Conservation (phyloP, 2,113 vertebrate species). For the Aspidoscelis tigris region DNA sequence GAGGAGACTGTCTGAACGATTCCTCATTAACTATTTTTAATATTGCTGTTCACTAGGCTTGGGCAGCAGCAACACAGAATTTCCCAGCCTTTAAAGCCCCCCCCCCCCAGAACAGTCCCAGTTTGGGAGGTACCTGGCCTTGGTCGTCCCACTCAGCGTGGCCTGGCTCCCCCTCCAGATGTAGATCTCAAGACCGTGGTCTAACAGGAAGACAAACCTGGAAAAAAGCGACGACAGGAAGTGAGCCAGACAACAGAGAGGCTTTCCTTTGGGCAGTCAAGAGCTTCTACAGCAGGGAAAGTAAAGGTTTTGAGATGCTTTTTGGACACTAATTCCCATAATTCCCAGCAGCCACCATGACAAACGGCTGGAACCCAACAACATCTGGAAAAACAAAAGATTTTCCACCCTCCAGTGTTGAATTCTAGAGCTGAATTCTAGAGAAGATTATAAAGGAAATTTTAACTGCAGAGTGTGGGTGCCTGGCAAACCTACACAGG, state of each 20-base stretch:
- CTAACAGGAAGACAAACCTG: constrained; percentile 93
- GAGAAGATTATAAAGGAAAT: no score
- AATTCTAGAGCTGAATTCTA: no score
- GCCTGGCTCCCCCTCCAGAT: constrained; percentile 92
- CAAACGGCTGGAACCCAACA: no score
- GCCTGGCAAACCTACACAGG: no score
- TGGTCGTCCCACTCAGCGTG: constrained; percentile 91
- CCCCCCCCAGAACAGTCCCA: no score
- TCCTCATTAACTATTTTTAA: neutral
- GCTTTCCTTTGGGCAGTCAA: neutral
- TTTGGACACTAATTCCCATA: no score
- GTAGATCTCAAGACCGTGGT: constrained; percentile 86
- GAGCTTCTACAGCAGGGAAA: no score
- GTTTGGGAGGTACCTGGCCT: constrained; percentile 85
- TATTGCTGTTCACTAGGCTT: neutral
- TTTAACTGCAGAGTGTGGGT: no score
- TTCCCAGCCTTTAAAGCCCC: neutral
- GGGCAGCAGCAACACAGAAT: neutral
- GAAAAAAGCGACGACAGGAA: neutral
- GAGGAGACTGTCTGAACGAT: no score
- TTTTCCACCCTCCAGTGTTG: neutral
- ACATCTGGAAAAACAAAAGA: neutral
- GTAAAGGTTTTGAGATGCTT: no score
- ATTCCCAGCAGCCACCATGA: no score
- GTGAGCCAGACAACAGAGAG: neutral